Base-by-base conservation (phyloP, 1,140 invertebrate genomes). In the Apis laboriosa region DNA sequence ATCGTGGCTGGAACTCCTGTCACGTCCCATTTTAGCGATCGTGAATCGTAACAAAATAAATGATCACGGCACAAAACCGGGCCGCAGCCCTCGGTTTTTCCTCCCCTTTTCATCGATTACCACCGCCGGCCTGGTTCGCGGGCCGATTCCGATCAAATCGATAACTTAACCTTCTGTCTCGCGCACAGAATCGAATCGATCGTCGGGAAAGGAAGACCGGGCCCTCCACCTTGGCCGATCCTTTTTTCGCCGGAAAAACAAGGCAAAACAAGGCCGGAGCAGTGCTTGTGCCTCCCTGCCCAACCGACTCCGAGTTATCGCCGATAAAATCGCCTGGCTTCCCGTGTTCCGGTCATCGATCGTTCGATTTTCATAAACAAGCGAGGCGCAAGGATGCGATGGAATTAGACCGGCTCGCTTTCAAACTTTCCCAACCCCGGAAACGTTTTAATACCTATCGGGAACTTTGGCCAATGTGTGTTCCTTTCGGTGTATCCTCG, bases 31-130 rank as follows among this genome's bases (percentile, higher is more conserved):
- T 80, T 84, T 82, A 63, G 19, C 53, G 74, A 80, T 77, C 58
- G 55, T 43, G 56, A 63, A 67, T 80, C 51, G 49, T 53, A 51
- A 9, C 49, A 55, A 70, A 78, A 74, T 95, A 95, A 95, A 91
- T 91, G 83, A 83, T 91, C 73, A n/a, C 66, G n/a, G 7, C 73
- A 28, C 55, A 13, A 24, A 24, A 24, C 53, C 80, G 21, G 21
- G 70, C 74, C 70, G 56, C 34, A 34, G 53, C 21, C 53, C 12
- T n/a, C 17, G 34, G 60, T 12, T 49, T 53, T 34, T 49, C 70
- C 19, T 66, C n/a, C 61, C 34, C 34, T 43, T 17, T 60, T 49
- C 53, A 49, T 53, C 61, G 60, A 67, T 84, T 73, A 80, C 63
- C 24, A 24, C 24, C 24, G 24, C 24, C 56, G 49, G 49, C 34